Evolutionary conservation across 2,113 vertebrate species (phyloP), one percentile per base, ranked within the genome.

Genomic region (Thunnus thynnus): DNA sequence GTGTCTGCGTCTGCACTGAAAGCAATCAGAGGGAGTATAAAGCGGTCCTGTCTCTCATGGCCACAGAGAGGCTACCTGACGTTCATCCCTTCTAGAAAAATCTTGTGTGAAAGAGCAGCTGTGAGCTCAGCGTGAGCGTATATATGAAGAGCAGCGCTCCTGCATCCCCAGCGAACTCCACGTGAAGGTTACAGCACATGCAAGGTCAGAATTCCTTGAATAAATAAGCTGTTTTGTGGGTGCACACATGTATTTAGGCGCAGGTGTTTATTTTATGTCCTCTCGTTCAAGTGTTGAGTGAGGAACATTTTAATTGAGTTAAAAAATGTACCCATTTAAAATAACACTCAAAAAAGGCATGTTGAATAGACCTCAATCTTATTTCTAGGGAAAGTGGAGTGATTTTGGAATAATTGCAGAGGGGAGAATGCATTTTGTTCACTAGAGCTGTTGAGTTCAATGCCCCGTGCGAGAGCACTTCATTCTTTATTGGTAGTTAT

Each of bases 11-110:
- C 44, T 76, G 72, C 30, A 48, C 80, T 65, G 73, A 81, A 88
- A 86, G 68, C 77, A 86, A 88, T 84, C 86, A 90, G 74, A 41
- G 50, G 11, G 50, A 77, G 68, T 36, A 87, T 78, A 80, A 87
- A 75, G 71, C 65, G 22, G 1, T 13, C 60, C 71, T 65, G 78
- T 66, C 66, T 88, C 80, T 84, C 82, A 82, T 17, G 80, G 89
- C 65, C 88, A 78, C 86, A 41, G 36, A 58, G 62, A 80, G 54
- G 57, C 87, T 82, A 82, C 83, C 78, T 80, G 79, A 78, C 56
- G 72, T 60, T 51, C 55, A 61, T 60, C n/a, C 3, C n/a, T 65
- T 71, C 67, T 27, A 58, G 27, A 82, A 68, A 54, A 77, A 67
- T 65, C 72, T 32, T 46, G 22, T 51, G 52, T 63, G 69, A 66